Conservation (phyloP, 1,140 invertebrate genomes). For the Euborellia annulipes region DNA sequence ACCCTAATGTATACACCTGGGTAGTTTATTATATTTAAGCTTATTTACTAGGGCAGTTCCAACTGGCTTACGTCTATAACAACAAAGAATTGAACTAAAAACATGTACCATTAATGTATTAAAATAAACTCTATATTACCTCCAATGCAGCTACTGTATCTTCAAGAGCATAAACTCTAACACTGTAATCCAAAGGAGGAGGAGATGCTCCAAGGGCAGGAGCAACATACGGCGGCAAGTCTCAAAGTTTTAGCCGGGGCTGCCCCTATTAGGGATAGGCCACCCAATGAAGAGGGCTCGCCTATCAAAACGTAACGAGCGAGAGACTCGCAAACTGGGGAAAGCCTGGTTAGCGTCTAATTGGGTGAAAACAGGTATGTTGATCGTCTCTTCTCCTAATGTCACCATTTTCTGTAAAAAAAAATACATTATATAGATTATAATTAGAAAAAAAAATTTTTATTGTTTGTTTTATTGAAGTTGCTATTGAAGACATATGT, state of each 20-base stretch:
- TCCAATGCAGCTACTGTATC: slow-evolving; percentile 82
- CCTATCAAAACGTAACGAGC: slow-evolving; percentile 79
- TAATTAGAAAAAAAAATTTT: no score
- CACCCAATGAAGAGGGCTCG: slow-evolving; percentile 26
- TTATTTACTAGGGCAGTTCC: no score
- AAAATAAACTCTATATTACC: slow-evolving; percentile 26
- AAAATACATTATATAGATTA: slow-evolving; percentile 7
- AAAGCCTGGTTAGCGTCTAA: slow-evolving; percentile 74
- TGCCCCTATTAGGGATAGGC: no score
- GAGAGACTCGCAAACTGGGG: slow-evolving; percentile 75
- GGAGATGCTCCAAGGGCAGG: slow-evolving; percentile 40
- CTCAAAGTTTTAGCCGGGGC: slow-evolving; percentile 52
- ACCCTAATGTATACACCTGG: no score
- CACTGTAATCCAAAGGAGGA: slow-evolving; percentile 50
- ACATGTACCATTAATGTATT: no score
- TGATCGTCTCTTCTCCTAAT: slow-evolving; percentile 86
- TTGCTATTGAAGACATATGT: no score
- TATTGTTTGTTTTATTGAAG: no score
- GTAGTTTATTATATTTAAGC: no score
- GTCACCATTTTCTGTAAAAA: slow-evolving; percentile 58
- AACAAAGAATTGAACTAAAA: no score
- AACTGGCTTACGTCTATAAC: no score
- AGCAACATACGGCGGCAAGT: slow-evolving; percentile 72
- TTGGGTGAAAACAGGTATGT: slow-evolving; percentile 85
- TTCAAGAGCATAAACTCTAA: slow-evolving; percentile 82